Evolutionary conservation across 2,888 invertebrate genomes (phyloP).

Genomic region (Acholoe squamosa): DNA sequence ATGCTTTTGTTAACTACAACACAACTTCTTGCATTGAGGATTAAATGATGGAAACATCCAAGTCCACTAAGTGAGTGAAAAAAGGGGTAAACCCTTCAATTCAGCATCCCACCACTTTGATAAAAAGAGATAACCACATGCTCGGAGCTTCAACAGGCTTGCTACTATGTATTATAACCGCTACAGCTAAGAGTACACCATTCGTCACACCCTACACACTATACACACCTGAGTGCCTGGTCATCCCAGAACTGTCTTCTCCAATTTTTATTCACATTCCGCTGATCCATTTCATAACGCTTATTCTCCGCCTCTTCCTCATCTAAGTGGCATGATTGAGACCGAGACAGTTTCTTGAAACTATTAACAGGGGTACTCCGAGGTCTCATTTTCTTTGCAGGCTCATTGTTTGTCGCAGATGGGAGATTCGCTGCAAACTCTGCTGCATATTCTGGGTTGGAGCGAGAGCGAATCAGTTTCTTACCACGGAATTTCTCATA

Average conservation of each 20-base stretch:
- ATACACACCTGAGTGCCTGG: constrained; percentile 5
- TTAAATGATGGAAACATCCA: too few species aligned
- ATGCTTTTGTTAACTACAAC: too few species aligned
- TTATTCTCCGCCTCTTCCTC: background rate
- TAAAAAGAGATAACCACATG: too few species aligned
- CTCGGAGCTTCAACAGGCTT: too few species aligned
- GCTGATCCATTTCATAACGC: background rate
- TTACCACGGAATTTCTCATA: constrained; percentile 29
- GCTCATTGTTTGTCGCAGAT: background rate
- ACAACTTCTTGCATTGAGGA: too few species aligned
- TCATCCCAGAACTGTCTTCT: background rate
- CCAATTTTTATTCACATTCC: background rate
- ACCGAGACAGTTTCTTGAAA: constrained; percentile 34
- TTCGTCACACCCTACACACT: too few species aligned
- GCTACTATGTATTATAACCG: too few species aligned
- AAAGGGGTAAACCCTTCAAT: too few species aligned
- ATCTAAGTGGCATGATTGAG: constrained; percentile 38
- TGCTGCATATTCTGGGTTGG: constrained; percentile 40
- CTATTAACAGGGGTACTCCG: background rate
- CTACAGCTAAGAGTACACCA: too few species aligned
- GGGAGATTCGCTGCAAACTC: constrained; percentile 47
- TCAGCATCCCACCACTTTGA: too few species aligned
- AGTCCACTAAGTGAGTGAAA: too few species aligned
- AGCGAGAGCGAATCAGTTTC: constrained; percentile 38
- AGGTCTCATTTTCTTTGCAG: background rate